Conservation (phyloP, 2,113 vertebrate species). For the Laticauda colubrina region DNA sequence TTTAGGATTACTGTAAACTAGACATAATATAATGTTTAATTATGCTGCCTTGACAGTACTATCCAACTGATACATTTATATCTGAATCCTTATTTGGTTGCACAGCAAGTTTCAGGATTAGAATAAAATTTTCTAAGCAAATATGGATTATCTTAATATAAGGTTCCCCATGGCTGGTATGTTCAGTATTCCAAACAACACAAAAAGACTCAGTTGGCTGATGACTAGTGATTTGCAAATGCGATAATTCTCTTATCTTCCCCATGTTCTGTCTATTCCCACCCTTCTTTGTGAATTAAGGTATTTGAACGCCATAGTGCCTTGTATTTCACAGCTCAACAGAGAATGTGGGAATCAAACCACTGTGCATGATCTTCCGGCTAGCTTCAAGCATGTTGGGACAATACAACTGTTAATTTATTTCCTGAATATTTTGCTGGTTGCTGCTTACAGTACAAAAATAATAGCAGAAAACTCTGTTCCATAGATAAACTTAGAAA, state of each 20-base stretch:
- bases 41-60: not conserved
- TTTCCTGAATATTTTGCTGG: not conserved
- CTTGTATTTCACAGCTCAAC: slow-evolving; percentile 48
- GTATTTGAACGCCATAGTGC: slow-evolving; percentile 39
- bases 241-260: not conserved
- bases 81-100: not conserved
- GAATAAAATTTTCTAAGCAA: not conserved
- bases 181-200: not conserved
- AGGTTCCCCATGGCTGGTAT: not conserved
- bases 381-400: slow-evolving; percentile 50
- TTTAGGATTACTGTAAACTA: not conserved
- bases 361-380: slow-evolving; percentile 34
- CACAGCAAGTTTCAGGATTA: not conserved
- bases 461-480: not conserved
- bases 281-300: not conserved
- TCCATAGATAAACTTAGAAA: not conserved
- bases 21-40: not conserved
- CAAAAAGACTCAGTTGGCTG: not conserved
- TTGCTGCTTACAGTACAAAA: not conserved
- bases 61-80: not conserved
- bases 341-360: slow-evolving; percentile 55
- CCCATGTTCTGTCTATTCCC: not conserved
- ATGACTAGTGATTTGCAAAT: not conserved
- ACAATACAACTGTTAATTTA: slow-evolving; percentile 35
- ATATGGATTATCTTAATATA: not conserved